These are phyloP conservation scores for Galago senegalensis DNA, from an alignment of 2,797 vertebrate genomes.

Conservation along the genomic window DNA sequence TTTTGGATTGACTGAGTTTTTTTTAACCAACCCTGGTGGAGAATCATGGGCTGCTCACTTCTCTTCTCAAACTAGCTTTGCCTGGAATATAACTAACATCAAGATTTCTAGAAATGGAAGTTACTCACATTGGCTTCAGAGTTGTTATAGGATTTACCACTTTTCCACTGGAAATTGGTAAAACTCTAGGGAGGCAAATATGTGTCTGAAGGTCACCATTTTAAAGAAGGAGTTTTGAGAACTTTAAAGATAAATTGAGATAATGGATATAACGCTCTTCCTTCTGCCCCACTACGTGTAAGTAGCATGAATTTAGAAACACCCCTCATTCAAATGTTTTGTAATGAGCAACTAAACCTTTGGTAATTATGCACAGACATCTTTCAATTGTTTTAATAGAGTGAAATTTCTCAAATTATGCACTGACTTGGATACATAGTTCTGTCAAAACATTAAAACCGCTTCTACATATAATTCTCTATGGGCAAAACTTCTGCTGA, in stretches of 20 bases:
- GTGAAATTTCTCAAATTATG: neutral
- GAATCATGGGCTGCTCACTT: neutral
- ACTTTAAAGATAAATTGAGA: neutral
- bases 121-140: neutral
- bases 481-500: neutral
- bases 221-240: neutral
- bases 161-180: neutral
- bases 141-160: neutral
- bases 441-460: conserved; percentile 1
- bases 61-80: neutral
- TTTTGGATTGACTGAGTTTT: neutral
- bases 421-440: neutral
- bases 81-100: neutral
- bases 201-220: neutral
- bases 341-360: neutral
- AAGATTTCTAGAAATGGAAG: neutral
- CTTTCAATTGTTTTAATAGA: neutral
- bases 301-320: neutral
- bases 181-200: neutral
- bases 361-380: neutral
- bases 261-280: neutral
- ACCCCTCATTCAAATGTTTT: neutral
- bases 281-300: neutral
- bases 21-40: neutral
- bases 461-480: neutral